Conservation (phyloP, 2,113 vertebrate genomes). For the Podarcis raffonei region DNA sequence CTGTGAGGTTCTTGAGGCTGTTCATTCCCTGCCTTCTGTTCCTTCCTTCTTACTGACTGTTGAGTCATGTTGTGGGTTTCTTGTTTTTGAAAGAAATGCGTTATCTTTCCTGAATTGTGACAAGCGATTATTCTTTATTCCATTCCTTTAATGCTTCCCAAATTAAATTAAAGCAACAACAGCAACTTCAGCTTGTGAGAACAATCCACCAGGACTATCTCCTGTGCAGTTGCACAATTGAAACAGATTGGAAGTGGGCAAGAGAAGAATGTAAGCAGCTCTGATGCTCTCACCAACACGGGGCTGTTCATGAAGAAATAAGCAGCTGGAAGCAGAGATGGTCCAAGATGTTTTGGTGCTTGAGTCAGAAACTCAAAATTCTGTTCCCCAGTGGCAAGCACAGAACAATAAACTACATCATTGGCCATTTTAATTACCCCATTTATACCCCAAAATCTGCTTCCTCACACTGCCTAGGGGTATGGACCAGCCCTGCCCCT, state of each 20-base stretch:
- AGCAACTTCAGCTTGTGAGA: not conserved
- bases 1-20: not conserved
- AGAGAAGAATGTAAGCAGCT: not conserved
- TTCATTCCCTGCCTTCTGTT: not conserved
- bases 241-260: not conserved
- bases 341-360: not conserved
- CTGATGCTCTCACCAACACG: not conserved
- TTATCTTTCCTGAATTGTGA: not conserved
- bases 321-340: not conserved
- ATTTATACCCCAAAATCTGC: not conserved
- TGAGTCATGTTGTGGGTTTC: not conserved
- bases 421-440: not conserved
- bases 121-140: not conserved
- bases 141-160: not conserved
- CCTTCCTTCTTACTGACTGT: not conserved
- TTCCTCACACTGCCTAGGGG: not conserved
- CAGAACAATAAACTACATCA: conserved; percentile 1
- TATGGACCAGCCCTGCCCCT: not conserved
- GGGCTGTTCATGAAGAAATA: not conserved
- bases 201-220: not conserved
- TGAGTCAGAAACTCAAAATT: not conserved
- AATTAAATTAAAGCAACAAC: not conserved
- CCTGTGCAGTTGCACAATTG: not conserved
- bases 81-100: not conserved
- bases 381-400: not conserved